Evolutionary conservation across 2,888 invertebrate genomes (phyloP), one percentile per base, ranked within the genome.

Genomic region (Cheilosia soror): DNA sequence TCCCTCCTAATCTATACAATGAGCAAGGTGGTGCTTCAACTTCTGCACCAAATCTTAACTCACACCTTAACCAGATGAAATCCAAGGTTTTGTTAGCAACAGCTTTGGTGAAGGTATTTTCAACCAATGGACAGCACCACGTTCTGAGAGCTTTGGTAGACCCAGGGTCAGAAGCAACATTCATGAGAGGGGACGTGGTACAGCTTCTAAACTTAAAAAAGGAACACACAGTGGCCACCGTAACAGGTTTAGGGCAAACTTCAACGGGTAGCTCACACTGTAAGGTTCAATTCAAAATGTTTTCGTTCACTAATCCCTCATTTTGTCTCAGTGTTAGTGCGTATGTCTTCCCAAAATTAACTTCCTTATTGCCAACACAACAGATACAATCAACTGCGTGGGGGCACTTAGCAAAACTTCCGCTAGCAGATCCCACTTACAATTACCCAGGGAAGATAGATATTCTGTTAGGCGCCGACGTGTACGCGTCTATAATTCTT

Each of bases 11-110:
- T 40, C 7, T 27, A 40, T 40, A 33, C 51, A 25, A 37, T 25
- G 65, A 44, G 47, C 37, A 53, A 27, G 3, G 1, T 25, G 49
- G 25, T 51, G 11, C 53, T 6, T 53, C 37, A 57, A 57, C 57
- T 4, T 33, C 33, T n/a, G 4, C 60, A 42, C 27, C 42, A 27
- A 11, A 25, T 40, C 7, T 58, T 25, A 44, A 31, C 29, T 20
- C 66, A 11, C 25, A 66, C n/a, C 40, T 55, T n/a, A 66, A 66
- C 29, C 66, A 55, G 42, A 51, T 66, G 66, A n/a, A 42, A 15
- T 37, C 66, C 4, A 53, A 29, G n/a, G 53, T 55, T 7, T 42
- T 55, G 29, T 20, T 55, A 33, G 49, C 49, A 37, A 37, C 49
- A 2, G 66, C 66, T 5, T 11, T 53, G 27, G 66, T 55, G 2